Percentiles rank a stretch among this genome's conserved stretches.
These are phyloP conservation scores for Hydra vulgaris DNA, from an alignment of 30 jellyfish, hydroid and myxozoan species.

Conservation along the genomic window DNA sequence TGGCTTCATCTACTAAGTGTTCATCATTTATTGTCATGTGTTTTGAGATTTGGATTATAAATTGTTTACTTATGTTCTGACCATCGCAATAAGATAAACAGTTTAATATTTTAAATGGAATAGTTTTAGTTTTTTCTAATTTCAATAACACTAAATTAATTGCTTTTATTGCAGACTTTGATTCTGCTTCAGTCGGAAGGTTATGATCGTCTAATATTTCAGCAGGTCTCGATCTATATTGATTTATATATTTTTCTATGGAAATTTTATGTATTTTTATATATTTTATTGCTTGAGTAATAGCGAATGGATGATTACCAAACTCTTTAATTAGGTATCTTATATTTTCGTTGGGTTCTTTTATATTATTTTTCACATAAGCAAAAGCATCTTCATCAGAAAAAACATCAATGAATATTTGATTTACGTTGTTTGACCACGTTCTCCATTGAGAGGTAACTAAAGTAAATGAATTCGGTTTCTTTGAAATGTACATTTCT, in stretches of 20 bases:
- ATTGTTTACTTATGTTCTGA: neutral
- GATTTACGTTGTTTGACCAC: neutral
- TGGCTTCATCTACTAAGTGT: neutral
- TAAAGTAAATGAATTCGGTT: neutral
- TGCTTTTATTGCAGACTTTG: neutral
- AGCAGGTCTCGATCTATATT: neutral
- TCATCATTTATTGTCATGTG: neutral
- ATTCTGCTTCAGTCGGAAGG: neutral
- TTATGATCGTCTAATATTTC: neutral
- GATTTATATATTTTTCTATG: neutral
- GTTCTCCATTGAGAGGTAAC: neutral
- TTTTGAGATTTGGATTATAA: neutral
- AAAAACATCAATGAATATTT: too few species aligned
- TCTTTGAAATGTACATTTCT: neutral
- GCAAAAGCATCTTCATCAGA: neutral
- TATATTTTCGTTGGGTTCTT: neutral
- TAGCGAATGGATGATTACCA: neutral
- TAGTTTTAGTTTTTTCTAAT: neutral
- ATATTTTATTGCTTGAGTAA: neutral
- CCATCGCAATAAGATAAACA: neutral
- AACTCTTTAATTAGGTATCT: neutral
- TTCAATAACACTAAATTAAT: neutral
- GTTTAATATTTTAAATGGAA: neutral
- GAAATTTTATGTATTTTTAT: neutral
- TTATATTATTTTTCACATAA: neutral